These are phyloP conservation scores for Ochropleura leucogaster DNA, from an alignment of 2,888 invertebrate genomes.

Conservation along the genomic window DNA sequence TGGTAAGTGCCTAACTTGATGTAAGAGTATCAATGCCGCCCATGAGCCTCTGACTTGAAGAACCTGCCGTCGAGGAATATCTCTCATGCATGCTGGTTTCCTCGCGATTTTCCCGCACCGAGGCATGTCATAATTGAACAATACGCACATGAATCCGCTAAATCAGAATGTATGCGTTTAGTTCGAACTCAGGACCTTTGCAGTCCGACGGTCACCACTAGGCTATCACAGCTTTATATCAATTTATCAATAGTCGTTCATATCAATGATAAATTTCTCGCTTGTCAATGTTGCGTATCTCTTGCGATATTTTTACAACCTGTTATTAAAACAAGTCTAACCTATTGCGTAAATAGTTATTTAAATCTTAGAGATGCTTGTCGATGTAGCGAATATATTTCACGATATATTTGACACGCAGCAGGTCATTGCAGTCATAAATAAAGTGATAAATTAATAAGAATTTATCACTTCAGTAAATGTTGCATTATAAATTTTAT, in stretches of 20 bases:
- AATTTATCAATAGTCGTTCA: slow-evolving; percentile 9
- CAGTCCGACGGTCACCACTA: too few relatives aligned
- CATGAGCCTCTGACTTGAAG: too few relatives aligned
- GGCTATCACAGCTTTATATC: too few relatives aligned
- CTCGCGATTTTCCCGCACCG: too few relatives aligned
- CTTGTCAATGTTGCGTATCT: slow-evolving; percentile 47
- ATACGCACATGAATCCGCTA: too few relatives aligned
- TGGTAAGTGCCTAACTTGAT: too few relatives aligned
- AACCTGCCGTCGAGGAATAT: too few relatives aligned
- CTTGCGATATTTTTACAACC: slow-evolving; percentile 56
- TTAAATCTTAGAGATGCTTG: slow-evolving; percentile 41
- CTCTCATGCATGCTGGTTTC: too few relatives aligned
- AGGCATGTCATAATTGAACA: too few relatives aligned
- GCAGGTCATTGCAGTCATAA: slow-evolving; percentile 45
- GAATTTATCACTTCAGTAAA: slow-evolving; percentile 37
- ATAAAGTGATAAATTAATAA: slow-evolving; percentile 37
- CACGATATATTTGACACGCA: slow-evolving; percentile 40
- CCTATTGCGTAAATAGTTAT: slow-evolving; percentile 56
- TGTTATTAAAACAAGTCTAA: slow-evolving; percentile 55
- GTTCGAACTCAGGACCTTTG: too few relatives aligned
- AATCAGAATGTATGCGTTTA: too few relatives aligned
- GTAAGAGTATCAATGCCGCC: too few relatives aligned
- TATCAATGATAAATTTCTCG: slow-evolving; percentile 36
- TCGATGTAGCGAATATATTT: slow-evolving; percentile 54
- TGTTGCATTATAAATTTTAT: slow-evolving; percentile 30